Evolutionary conservation across 2,797 vertebrate genomes (phyloP), one percentile per base, ranked within the genome.

Genomic region (Enteromius radiatus): DNA sequence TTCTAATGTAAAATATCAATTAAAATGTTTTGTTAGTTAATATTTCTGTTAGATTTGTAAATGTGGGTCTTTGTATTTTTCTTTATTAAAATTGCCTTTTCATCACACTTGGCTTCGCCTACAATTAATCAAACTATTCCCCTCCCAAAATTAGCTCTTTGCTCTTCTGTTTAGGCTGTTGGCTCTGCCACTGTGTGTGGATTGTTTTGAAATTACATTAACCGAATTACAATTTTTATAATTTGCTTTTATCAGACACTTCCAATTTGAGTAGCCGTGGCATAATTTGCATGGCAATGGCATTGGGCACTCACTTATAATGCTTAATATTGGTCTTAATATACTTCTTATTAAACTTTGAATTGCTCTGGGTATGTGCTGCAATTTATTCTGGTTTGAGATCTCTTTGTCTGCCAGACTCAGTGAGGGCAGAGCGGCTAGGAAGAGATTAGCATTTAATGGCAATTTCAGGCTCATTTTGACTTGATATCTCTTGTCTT

Each of bases 261-360:
- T 87, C 86, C 87, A 86, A 65, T 83, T 81, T 74, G 52, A 9
- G 67, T 80, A 69, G 69, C 54, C 43, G 76, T 81, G 80, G 76
- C 77, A 86, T 87, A 85, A 85, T 90, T 86, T 86, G 86, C 81
- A 89, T 81, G 73, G 84, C 83, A 88, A 87, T 87, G 78, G 84
- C 83, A 59, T 81, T 69, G 88, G 89, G 82, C 82, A 86, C 84
- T 89, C 71, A 56, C 21, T 85, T 87, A 86, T 80, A 87, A 89
- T 89, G 87, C 82, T 86, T 89, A 91, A 91, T 84, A 89, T 85
- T 81, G 88, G 83, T 52, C 17, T 69, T 92, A 90, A 92, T 92
- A 81, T 89, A 86, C 82, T 90, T 89, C 91, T 92, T 90, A 91
- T 93, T 93, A 92, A 92, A 90, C 85, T 91, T 89, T 84, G 86